Evolutionary conservation across 2,113 vertebrate genomes (phyloP).

Genomic region (Sceloporus undulatus): DNA sequence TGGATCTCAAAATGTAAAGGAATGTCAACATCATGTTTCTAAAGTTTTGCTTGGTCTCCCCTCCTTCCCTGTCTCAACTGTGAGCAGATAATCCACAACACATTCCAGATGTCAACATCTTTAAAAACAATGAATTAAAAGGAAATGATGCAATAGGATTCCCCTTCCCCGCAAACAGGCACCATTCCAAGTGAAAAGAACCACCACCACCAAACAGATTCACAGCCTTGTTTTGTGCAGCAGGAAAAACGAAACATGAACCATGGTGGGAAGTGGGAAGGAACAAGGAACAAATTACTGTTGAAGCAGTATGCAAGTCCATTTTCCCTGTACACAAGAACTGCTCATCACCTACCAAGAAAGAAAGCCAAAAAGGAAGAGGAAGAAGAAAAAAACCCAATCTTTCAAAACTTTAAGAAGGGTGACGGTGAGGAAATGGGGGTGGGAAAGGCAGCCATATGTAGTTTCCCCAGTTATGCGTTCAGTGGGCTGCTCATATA

Average conservation of each 20-base stretch:
- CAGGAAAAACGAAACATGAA: slow-evolving; percentile 83
- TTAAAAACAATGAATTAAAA: slow-evolving; percentile 79
- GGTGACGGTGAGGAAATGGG: slow-evolving; percentile 48
- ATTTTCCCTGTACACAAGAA: slow-evolving; percentile 91
- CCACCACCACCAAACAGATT: slow-evolving; percentile 79
- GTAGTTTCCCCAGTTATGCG: slow-evolving; percentile 87
- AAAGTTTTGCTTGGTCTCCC: slow-evolving; percentile 57
- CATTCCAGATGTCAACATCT: slow-evolving; percentile 68
- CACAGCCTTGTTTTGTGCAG: slow-evolving; percentile 85
- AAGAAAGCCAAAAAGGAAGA: slow-evolving; percentile 67
- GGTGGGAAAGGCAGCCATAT: slow-evolving; percentile 75
- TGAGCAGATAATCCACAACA: slow-evolving; percentile 75
- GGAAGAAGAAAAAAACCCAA: slow-evolving; percentile 76
- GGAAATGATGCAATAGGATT: slow-evolving; percentile 72
- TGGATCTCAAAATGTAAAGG: slow-evolving; percentile 51
- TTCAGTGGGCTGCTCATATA: slow-evolving; percentile 82
- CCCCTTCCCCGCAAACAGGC: slow-evolving; percentile 32
- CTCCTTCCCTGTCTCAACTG: slow-evolving; percentile 71
- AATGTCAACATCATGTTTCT: slow-evolving; percentile 55
- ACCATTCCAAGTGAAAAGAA: slow-evolving; percentile 74
- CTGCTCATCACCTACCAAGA: slow-evolving; percentile 84
- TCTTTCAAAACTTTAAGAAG: slow-evolving; percentile 78
- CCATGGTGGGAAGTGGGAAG: slow-evolving; percentile 60
- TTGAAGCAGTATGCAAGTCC: slow-evolving; percentile 83
- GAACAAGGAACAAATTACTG: slow-evolving; percentile 85